These are phyloP conservation scores for Bunonema sp. DNA, from an alignment of 2,888 invertebrate species.

Conservation along the genomic window DNA sequence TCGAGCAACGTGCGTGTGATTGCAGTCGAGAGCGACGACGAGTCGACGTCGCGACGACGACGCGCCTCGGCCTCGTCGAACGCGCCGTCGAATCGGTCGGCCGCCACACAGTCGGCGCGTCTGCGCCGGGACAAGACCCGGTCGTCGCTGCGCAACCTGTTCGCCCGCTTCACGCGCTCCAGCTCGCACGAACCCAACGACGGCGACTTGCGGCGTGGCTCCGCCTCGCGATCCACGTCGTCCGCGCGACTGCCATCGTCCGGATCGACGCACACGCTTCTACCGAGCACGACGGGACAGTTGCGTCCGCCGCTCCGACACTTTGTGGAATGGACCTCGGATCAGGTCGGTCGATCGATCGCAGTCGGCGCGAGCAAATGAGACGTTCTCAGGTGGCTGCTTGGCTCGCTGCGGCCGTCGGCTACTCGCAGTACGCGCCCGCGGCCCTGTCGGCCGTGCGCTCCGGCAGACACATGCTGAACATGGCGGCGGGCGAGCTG, in stretches of 20 bases:
- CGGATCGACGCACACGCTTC: no score
- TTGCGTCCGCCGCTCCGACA: constrained; percentile 34
- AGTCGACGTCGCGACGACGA: constrained; percentile 21
- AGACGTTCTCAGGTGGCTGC: constrained; percentile 13
- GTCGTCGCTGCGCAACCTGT: constrained; percentile 36
- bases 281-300: constrained; percentile 20
- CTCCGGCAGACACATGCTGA: constrained; percentile 62
- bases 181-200: constrained; percentile 30
- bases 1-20: no score
- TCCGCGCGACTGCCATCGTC: constrained; percentile 20
- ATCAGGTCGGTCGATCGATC: constrained; percentile 33
- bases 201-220: constrained; percentile 13
- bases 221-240: constrained; percentile 19
- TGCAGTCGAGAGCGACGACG: constrained; percentile 43
- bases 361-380: constrained; percentile 18
- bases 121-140: constrained; percentile 32
- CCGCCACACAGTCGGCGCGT: neutral
- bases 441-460: constrained; percentile 71
- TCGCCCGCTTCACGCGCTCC: constrained; percentile 31
- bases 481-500: constrained; percentile 63
- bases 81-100: no score
- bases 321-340: constrained; percentile 40
- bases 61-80: constrained; percentile 10
- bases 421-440: constrained; percentile 54
- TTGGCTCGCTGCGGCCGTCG: constrained; percentile 31